A percentile compares a stretch with the other conserved stretches of the same genome.
Evolutionary conservation across 2,113 vertebrate genomes (phyloP).

Genomic region (Erpornis zantholeuca): DNA sequence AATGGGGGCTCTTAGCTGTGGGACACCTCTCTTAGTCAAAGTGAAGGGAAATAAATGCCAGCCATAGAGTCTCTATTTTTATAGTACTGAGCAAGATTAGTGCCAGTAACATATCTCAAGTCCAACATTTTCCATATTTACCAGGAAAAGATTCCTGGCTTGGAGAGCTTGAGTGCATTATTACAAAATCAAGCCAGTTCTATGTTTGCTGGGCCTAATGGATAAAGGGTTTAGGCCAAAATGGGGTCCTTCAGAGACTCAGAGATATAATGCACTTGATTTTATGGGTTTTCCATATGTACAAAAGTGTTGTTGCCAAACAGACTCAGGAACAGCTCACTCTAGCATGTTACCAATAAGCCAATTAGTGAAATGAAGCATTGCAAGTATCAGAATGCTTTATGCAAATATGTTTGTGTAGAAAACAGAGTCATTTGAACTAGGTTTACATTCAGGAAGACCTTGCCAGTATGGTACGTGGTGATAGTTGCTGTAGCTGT

Average conservation of each 20-base stretch:
- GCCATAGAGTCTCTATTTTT: not conserved
- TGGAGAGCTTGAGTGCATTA: not conserved
- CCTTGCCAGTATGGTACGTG: not conserved
- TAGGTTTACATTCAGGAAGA: not conserved
- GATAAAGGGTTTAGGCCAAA: not conserved
- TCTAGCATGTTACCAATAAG: not conserved
- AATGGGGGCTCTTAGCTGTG: not conserved
- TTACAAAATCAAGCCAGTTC: not conserved
- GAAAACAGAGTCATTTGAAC: not conserved
- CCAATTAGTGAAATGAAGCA: slow-evolving; percentile 25
- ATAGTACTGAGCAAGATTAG: not conserved
- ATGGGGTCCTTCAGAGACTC: not conserved
- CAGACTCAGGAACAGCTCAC: not conserved
- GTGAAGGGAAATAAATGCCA: not conserved
- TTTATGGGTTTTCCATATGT: not conserved
- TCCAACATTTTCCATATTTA: not conserved
- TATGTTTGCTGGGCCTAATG: not conserved
- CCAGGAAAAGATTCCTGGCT: not conserved
- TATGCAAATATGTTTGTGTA: not conserved
- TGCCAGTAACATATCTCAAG: not conserved
- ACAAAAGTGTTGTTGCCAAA: not conserved
- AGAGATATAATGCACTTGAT: not conserved
- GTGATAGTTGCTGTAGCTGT: not conserved
- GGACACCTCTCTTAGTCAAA: not conserved
- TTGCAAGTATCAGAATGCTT: not conserved